These are phyloP conservation scores for Halichondria panicea DNA, from an alignment of 37 sponge, comb jelly and placozoan genomes.

Conservation along the genomic window DNA sequence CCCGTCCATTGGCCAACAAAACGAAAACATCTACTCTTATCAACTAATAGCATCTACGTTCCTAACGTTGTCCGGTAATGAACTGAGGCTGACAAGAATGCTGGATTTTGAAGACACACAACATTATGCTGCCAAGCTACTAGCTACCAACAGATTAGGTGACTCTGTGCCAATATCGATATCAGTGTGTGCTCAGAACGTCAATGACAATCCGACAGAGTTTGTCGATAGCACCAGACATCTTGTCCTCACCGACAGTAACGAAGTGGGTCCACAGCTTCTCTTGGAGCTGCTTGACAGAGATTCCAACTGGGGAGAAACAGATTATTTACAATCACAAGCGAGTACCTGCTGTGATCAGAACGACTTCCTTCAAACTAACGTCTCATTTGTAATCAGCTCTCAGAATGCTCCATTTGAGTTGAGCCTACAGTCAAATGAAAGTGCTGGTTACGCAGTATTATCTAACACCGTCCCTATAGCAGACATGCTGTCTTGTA, in stretches of 20 bases:
- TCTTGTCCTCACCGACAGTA: slow-evolving; percentile 20
- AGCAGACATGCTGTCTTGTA: slow-evolving; percentile 18
- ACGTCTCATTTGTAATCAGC: slow-evolving; percentile 9
- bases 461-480: slow-evolving; percentile 11
- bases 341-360: background rate
- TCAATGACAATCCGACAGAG: slow-evolving; percentile 68
- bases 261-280: slow-evolving; percentile 14
- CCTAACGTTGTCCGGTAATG: slow-evolving; percentile 2
- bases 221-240: slow-evolving; percentile 16
- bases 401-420: slow-evolving; percentile 23
- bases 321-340: background rate
- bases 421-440: background rate
- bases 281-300: slow-evolving; percentile 13
- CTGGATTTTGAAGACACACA: slow-evolving; percentile 52
- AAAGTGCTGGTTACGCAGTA: slow-evolving; percentile 4
- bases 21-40: background rate
- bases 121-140: background rate
- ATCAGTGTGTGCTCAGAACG: slow-evolving; percentile 52
- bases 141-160: slow-evolving; percentile 36
- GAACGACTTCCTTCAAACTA: background rate
- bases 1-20: slow-evolving; percentile 3
- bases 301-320: slow-evolving; percentile 8
- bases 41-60: too few relatives aligned
- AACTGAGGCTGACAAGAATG: background rate
- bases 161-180: slow-evolving; percentile 1